Evolutionary conservation across 1,140 invertebrate species (phyloP), one percentile per base, ranked within the genome.

Genomic region (Drosophila tristis): DNA sequence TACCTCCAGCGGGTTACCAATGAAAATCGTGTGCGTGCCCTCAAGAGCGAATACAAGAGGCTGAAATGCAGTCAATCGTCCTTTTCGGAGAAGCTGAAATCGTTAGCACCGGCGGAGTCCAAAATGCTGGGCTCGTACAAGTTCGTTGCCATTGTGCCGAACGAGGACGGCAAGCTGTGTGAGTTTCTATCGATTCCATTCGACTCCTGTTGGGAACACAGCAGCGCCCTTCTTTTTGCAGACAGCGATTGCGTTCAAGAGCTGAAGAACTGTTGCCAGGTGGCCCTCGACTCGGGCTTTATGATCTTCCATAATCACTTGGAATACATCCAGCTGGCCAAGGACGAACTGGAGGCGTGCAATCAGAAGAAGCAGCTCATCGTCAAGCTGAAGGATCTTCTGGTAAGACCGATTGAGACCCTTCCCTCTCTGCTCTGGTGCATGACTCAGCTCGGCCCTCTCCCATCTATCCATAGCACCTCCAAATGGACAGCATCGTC

Each of bases 121-220:
- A 45, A 15, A 15, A 55, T 16, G 7, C 25, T 29, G 0, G n/a
- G 44, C 0, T 5, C 43, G 11, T 91, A 57, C 53, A 87, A 84
- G 63, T 68, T 91, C 23, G 53, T 91, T 6, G 51, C 76, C 2
- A 5, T 85, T 23, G 39, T 59, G 0, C 25, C 66, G 4, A 65
- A 76, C 20, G 71, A 84, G 0, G 62, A 66, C 3, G 70, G 53
- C 25, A 62, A 53, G 16, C 35, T 90, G 6, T 74, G 89, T 90
- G 35, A 90, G 87, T 74, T 54, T 35, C 4, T 15, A 43, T 35
- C 23, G 31, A 35, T 23, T 16, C 23, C 0, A 4, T 48, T 20
- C 42, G 11, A 2, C n/a, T 23, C n/a, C 0, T 31, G n/a, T 25
- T 20, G 13, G 20, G 1, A 13, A 23, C 1, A 26, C 4, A 35